Base-by-base conservation (phyloP, 2,113 vertebrate genomes). In the Seriola dumerili region DNA sequence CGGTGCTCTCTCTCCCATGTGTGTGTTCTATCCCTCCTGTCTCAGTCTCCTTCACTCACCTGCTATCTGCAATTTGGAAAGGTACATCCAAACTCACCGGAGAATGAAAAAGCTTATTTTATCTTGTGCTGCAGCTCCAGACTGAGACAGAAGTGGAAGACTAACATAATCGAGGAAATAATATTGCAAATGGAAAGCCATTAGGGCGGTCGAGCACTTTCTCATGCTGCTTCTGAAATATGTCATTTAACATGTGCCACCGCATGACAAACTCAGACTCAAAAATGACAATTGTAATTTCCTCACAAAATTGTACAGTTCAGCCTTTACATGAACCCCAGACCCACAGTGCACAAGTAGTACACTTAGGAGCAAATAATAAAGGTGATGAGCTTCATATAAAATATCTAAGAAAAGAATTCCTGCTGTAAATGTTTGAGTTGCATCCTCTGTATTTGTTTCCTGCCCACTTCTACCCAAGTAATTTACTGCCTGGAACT, bases 141-240 rank as follows among this genome's bases (percentile, higher is more conserved):
- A 73, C 80, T 72, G 81, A 87, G 74, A 90, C 76, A 89, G 68
- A 87, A 86, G 84, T 84, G 71, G 85, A 86, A 82, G 84, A 74
- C 85, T 65, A 78, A 87, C 61, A 83, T 87, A 90, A 92, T 83
- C 5, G 59, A 78, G 89, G 72, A 90, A 90, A 85, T 88, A 88
- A 90, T 80, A 89, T 87, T 83, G 81, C 78, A 94, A 92, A 93
- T 91, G 85, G 89, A 88, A 89, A 84, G 85, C 91, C 88, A 90
- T 91, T 88, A 91, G 80, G 61, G 72, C 36, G 38, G 75, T 77
- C 19, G 9, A 88, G 81, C 70, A 86, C 85, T 91, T 90, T 87
- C 73, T 90, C 74, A 76, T 90, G 78, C 84, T 76, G 74, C 67
- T 76, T 87, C 80, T 77, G 75, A 90, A 91, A 80, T 78, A 64